Percentiles rank a stretch among this genome's conserved stretches.
phyloP scores from a whole-genome alignment of 1,140 invertebrate species.

The Drosophila pandora region DNA sequence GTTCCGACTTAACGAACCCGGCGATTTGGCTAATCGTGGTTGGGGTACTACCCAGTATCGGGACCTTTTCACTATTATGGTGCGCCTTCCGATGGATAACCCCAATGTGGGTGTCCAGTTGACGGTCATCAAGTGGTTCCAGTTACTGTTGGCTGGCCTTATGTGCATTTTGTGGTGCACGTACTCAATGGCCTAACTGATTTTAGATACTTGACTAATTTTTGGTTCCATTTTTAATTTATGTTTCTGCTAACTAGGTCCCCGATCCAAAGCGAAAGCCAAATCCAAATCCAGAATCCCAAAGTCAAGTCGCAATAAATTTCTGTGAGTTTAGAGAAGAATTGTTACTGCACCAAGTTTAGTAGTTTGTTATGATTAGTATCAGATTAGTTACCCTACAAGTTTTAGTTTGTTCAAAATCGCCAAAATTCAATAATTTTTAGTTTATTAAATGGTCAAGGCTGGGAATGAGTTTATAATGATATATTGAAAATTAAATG shows the following conservation, averaged over 20 bases:
- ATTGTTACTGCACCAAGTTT: neutral
- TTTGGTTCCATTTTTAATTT: neutral
- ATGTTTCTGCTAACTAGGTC: neutral
- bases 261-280: neutral
- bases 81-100: neutral
- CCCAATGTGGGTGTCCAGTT: neutral
- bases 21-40: neutral
- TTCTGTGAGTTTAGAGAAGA: constrained; percentile 7
- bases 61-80: neutral
- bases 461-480: neutral
- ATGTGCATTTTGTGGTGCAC: neutral
- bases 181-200: neutral
- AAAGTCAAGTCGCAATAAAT: constrained; percentile 3
- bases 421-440: too few species aligned
- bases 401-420: too few species aligned
- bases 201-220: neutral
- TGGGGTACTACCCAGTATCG: neutral
- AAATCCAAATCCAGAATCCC: neutral
- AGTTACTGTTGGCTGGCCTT: neutral
- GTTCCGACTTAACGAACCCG: constrained; percentile 13
- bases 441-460: too few species aligned
- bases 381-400: too few species aligned
- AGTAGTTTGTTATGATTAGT: neutral
- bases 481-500: neutral
- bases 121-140: neutral